A percentile compares a stretch with the other conserved stretches of the same genome.
Conservation (phyloP, 2,113 vertebrate genomes). For the Antigone vipio region DNA sequence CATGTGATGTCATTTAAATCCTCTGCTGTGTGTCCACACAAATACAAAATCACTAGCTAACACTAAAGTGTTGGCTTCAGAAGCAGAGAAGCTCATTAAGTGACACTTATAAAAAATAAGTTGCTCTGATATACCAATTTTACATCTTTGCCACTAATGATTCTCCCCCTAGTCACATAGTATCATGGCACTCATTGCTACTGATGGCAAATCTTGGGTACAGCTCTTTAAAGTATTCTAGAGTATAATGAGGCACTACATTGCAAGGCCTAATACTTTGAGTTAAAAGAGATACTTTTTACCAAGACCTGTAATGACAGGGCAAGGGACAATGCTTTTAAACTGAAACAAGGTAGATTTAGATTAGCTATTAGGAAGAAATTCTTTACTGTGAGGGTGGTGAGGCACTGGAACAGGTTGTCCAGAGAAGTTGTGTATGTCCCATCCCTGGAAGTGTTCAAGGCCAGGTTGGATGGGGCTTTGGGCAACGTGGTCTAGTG, state of each 20-base stretch:
- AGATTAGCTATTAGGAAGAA: background rate
- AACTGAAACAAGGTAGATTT: background rate
- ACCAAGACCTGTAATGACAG: background rate
- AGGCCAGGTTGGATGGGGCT: background rate
- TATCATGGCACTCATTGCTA: background rate
- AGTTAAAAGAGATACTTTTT: background rate
- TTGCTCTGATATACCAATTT: background rate
- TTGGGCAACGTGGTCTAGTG: background rate
- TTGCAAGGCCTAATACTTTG: background rate
- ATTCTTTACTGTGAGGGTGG: fast-evolving
- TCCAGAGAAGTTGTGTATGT: background rate
- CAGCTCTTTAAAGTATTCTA: background rate
- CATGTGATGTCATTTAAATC: background rate
- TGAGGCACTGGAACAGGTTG: background rate
- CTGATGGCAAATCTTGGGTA: background rate
- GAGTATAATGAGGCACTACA: background rate
- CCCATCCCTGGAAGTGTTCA: background rate
- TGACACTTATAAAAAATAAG: background rate
- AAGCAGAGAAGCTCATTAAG: background rate
- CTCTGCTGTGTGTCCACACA: background rate
- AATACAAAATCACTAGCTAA: background rate
- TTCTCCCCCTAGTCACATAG: background rate
- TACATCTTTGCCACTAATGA: background rate
- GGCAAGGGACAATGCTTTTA: background rate
- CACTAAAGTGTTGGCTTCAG: background rate